Base-by-base conservation (phyloP, 2,797 vertebrate genomes). In the Centropyge bicolor region DNA sequence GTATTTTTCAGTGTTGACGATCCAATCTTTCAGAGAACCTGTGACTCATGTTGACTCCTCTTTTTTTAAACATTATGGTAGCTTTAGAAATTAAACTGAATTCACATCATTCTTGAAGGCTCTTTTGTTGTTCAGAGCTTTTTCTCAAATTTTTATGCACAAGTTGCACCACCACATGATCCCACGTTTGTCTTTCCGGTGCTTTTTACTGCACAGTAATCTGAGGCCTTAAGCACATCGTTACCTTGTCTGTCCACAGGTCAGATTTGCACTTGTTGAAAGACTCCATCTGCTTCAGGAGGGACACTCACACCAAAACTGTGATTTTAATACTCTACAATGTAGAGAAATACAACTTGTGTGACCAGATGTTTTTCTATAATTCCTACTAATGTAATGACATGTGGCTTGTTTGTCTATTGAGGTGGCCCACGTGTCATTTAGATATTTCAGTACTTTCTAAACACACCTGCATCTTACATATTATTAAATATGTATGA, bases 401-500 rank as follows among this genome's bases (percentile, higher is more conserved):
- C 48, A 13, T n/a, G 3, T 46, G 48, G 11, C 16, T 46, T 46
- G 16, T 67, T 66, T 72, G 55, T 78, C 0, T 38, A 8, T 52
- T 45, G n/a, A 57, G 35, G 51, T 12, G 11, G 16, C 7, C 40
- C 48, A 77, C 4, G 2, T 61, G 24, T 8, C 8, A 46, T 59
- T 82, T 36, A 51, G 22, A 74, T 49, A 70, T 70, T 69, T 78
- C 35, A 60, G 35, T 77, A 4, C 19, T 49, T 73, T 73, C 71
- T 41, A 64, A 68, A 66, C 2, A 73, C 17, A 35, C 5, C 13
- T 49, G 11, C 27, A 31, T 69, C 57, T 55, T 54, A 11, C 49
- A 55, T 51, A 78, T 70, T 5, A 71, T 46, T 84, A 87, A 88
- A 90, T 62, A 67, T 66, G 40, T 70, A 16, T 66, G 14, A 78